Evolutionary conservation across 2,797 vertebrate genomes (phyloP).

Genomic region (Paramormyrops hopkinsi): DNA sequence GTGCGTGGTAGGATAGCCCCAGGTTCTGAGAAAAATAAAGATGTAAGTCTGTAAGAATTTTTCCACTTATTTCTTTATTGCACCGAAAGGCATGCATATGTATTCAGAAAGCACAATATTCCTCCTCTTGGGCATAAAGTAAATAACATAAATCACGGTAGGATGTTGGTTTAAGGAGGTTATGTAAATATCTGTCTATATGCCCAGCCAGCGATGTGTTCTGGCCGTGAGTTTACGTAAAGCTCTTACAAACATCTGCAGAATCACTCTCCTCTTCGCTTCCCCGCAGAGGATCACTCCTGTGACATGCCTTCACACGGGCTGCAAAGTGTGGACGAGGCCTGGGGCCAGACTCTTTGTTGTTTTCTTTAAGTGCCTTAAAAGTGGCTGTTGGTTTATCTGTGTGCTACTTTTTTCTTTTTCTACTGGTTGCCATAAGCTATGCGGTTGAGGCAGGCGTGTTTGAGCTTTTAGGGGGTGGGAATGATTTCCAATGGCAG

Average conservation of each 20-base stretch:
- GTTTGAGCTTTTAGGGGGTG: background rate
- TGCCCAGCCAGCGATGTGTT: background rate
- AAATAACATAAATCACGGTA: constrained; percentile 10
- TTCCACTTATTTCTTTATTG: constrained; percentile 23
- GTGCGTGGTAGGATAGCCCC: constrained; percentile 25
- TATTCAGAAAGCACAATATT: constrained; percentile 11
- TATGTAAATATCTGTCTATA: constrained; percentile 23
- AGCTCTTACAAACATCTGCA: constrained; percentile 14
- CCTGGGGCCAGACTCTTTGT: constrained; percentile 20
- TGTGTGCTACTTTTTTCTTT: background rate
- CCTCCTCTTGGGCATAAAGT: background rate
- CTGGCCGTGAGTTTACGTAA: constrained; percentile 20
- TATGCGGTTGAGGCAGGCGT: background rate
- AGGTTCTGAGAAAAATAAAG: constrained; percentile 29
- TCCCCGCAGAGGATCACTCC: background rate
- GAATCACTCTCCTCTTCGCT: background rate
- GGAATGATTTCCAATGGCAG: background rate
- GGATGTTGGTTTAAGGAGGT: constrained; percentile 13
- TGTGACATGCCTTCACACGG: constrained; percentile 16
- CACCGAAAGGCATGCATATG: constrained; percentile 17
- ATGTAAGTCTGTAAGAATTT: constrained; percentile 29
- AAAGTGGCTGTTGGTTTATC: constrained; percentile 7
- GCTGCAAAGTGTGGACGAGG: constrained; percentile 2
- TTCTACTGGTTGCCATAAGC: background rate
- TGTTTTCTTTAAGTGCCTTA: background rate